Conservation (phyloP, 2,113 vertebrate species). For the Carassius auratus region DNA sequence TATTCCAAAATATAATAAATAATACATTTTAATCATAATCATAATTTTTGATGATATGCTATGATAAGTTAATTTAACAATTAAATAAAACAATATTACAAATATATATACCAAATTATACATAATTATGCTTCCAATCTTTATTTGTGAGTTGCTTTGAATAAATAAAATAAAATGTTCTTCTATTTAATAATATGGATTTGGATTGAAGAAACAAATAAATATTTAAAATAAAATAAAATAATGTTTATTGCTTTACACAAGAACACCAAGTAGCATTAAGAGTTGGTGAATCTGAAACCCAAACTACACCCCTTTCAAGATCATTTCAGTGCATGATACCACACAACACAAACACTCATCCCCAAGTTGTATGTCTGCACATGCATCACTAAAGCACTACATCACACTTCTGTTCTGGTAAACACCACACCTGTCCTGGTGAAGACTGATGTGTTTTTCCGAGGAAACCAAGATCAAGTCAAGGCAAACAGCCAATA, state of each 20-base stretch:
- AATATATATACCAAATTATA: too few species aligned
- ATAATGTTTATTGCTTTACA: not conserved
- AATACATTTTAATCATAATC: too few species aligned
- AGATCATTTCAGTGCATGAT: not conserved
- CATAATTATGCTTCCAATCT: too few species aligned
- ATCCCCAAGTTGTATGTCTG: not conserved
- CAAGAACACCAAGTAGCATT: not conserved
- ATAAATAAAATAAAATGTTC: not conserved
- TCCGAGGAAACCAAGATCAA: not conserved
- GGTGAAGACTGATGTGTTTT: not conserved
- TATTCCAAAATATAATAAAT: too few species aligned
- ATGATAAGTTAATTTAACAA: too few species aligned
- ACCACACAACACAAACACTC: not conserved
- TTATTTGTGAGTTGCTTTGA: too few species aligned
- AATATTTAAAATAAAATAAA: too few species aligned
- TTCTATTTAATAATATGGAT: not conserved
- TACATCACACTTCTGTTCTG: not conserved
- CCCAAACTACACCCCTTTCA: not conserved
- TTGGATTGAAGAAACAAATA: too few species aligned
- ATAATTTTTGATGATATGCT: too few species aligned
- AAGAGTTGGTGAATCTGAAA: not conserved
- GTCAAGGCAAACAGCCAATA: constrained; percentile 2
- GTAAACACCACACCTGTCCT: not conserved
- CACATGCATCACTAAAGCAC: not conserved
- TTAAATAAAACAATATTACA: not conserved